phyloP scores from a whole-genome alignment of 30 jellyfish, hydroid and myxozoan species.

The Hydractinia echinata region DNA sequence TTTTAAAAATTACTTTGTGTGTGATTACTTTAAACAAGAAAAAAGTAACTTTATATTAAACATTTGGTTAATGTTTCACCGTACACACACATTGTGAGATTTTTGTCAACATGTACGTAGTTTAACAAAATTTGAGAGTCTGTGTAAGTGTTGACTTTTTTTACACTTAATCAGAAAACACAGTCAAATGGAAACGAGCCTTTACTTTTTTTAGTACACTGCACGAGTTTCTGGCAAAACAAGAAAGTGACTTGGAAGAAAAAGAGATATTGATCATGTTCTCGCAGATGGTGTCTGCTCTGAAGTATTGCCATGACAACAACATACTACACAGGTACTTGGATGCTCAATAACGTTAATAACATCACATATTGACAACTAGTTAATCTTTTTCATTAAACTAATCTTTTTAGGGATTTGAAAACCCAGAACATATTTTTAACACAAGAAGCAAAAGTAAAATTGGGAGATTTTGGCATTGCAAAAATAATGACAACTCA shows the following conservation, averaged over 20 bases:
- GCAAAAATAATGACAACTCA: slow-evolving; percentile 84
- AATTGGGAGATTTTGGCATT: slow-evolving; percentile 88
- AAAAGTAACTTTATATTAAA: too few relatives aligned
- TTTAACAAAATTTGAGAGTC: too few relatives aligned
- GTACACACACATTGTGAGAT: too few relatives aligned
- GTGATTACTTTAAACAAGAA: not conserved
- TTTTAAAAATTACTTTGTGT: not conserved
- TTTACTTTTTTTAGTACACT: slow-evolving; percentile 44
- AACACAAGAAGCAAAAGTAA: slow-evolving; percentile 80
- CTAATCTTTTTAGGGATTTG: slow-evolving; percentile 53
- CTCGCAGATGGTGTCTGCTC: slow-evolving; percentile 84
- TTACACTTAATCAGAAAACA: too few relatives aligned
- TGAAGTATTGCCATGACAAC: slow-evolving; percentile 70
- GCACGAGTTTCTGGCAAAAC: slow-evolving; percentile 52
- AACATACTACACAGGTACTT: slow-evolving; percentile 70
- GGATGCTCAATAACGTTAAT: too few relatives aligned
- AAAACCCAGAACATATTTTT: slow-evolving; percentile 77
- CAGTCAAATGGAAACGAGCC: too few relatives aligned
- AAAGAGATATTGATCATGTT: slow-evolving; percentile 62
- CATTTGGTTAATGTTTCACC: too few relatives aligned
- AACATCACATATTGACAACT: too few relatives aligned
- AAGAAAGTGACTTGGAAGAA: slow-evolving; percentile 66
- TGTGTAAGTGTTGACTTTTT: too few relatives aligned
- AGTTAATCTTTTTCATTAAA: not conserved
- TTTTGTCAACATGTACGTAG: too few relatives aligned